These are phyloP conservation scores for Poliocrania exsul DNA, from an alignment of 2,797 vertebrate genomes.

Conservation along the genomic window DNA sequence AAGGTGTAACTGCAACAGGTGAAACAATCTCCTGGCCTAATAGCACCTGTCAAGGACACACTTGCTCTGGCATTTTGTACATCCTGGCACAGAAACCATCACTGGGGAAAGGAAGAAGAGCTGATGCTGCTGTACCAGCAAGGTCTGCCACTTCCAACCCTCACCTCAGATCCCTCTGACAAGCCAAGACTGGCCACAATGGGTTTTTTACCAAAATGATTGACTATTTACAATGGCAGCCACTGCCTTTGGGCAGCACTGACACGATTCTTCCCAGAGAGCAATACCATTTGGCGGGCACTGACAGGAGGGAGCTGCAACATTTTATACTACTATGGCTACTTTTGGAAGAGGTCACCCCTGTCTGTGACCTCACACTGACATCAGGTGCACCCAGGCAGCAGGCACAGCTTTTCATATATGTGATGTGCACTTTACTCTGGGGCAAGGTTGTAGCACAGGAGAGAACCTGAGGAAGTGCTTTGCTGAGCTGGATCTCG, in stretches of 20 bases:
- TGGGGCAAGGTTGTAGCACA: background rate
- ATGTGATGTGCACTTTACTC: background rate
- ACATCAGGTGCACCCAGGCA: background rate
- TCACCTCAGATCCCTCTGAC: background rate
- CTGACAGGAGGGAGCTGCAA: background rate
- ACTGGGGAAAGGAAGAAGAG: background rate
- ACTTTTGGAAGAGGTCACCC: background rate
- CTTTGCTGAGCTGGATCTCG: background rate
- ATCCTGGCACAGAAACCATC: background rate
- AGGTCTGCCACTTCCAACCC: background rate
- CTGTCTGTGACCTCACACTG: background rate
- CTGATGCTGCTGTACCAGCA: background rate
- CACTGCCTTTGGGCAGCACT: background rate
- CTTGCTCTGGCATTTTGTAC: background rate
- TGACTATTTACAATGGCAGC: background rate
- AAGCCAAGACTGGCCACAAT: background rate
- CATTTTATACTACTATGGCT: background rate
- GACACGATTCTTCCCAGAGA: background rate
- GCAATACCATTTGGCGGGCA: background rate
- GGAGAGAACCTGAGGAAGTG: background rate
- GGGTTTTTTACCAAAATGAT: background rate
- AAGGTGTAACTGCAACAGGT: slow-evolving; percentile 5
- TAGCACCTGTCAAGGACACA: background rate
- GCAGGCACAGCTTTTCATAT: background rate
- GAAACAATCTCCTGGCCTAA: background rate